phyloP scores from a whole-genome alignment of 1,140 invertebrate species.

The Hirudo medicinalis region DNA sequence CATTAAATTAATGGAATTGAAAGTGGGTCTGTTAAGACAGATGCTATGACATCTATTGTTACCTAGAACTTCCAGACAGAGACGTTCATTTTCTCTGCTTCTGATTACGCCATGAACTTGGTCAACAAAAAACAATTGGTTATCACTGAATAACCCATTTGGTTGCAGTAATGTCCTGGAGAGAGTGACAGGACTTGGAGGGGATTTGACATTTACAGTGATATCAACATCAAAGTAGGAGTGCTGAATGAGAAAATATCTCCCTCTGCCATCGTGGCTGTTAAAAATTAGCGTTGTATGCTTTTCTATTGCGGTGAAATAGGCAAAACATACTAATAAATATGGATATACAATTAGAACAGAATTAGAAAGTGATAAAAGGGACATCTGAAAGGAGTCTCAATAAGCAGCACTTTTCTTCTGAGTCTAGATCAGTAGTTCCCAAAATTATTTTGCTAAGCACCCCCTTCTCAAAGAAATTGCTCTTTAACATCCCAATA shows the following conservation, averaged over 20 bases:
- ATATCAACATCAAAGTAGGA: constrained; percentile 4
- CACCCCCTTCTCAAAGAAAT: too few relatives aligned
- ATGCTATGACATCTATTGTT: too few relatives aligned
- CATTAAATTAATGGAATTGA: not conserved
- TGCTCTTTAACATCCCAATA: too few relatives aligned
- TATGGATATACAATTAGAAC: not conserved
- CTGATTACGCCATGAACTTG: not conserved
- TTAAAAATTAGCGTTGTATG: not conserved
- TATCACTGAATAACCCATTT: constrained; percentile 2
- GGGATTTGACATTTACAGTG: not conserved
- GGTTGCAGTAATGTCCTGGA: not conserved
- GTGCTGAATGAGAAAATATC: constrained; percentile 4
- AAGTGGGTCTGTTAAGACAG: not conserved
- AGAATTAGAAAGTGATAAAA: too few relatives aligned
- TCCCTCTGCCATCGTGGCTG: constrained; percentile 5
- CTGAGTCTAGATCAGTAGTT: too few relatives aligned
- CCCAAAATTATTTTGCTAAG: too few relatives aligned
- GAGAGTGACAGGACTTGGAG: not conserved
- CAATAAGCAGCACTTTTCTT: too few relatives aligned
- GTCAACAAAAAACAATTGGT: constrained; percentile 2
- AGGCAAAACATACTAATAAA: too few relatives aligned
- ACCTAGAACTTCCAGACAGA: constrained; percentile 5
- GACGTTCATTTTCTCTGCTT: not conserved
- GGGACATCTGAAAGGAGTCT: too few relatives aligned
- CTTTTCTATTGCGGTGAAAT: too few relatives aligned